Evolutionary conservation across 1,140 invertebrate species (phyloP), one percentile per base, ranked within the genome.

Genomic region (Drosophila melanica): DNA sequence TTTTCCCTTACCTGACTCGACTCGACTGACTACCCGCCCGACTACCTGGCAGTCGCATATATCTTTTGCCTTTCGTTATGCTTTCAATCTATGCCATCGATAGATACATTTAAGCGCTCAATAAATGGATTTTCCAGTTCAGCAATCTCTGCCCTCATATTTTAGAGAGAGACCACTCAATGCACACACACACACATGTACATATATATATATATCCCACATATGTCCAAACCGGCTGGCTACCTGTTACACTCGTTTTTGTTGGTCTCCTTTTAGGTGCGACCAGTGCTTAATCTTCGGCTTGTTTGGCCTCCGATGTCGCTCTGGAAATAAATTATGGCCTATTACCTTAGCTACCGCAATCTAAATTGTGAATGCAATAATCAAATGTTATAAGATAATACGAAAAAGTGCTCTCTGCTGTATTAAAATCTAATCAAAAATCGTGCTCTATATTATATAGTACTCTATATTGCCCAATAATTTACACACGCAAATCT

Each of bases 191-290:
- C 4, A 59, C 30, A 51, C 20, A 70, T 12, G 20, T 10, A 1
- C 2, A 42, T 16, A 12, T 4, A 1, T 59, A 8, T 44, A 45
- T 54, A 37, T 30, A 60, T n/a, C 42, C 10, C 20, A 41, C 57
- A 10, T 16, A 23, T 51, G 57, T 71, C 20, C 20, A 48, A 44
- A 70, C 50, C 35, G 33, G 47, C 45, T 58, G 68, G 63, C 79
- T 86, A 86, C 82, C 82, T 86, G 81, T 87, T 85, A 86, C 77
- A 85, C 81, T 69, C 58, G 68, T 47, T 64, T 57, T 30, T 64
- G 50, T 18, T 39, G 16, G 12, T 33, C 11, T 41, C 37, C 6
- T 16, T 47, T 51, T 57, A 54, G 50, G 35, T 54, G n/a, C n/a
- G n/a, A n/a, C n/a, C n/a, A n/a, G n/a, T n/a, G 27, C 54, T 59